phyloP scores from a whole-genome alignment of 2,797 vertebrate species.

The Notoglanidium macrostoma region DNA sequence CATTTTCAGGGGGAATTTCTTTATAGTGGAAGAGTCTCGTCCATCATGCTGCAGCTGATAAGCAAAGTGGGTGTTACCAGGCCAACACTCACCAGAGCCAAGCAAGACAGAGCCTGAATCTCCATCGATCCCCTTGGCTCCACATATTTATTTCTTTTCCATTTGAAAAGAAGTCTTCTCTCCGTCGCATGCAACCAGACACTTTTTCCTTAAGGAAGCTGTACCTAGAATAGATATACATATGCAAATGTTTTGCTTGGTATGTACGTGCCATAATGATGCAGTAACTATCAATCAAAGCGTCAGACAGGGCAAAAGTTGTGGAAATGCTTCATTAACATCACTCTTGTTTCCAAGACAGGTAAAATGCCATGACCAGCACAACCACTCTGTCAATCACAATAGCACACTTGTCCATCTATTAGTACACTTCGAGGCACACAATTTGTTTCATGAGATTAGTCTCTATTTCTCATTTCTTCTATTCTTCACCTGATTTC shows the following conservation, averaged over 20 bases:
- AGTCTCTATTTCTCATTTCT: constrained; percentile 31
- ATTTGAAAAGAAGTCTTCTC: constrained; percentile 45
- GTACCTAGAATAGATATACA: constrained; percentile 49
- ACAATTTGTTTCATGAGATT: constrained; percentile 6
- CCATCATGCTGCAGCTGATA: constrained; percentile 53
- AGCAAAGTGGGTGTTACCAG: constrained; percentile 55
- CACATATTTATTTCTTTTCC: constrained; percentile 53
- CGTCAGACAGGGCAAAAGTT: constrained; percentile 47
- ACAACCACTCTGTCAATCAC: constrained; percentile 36
- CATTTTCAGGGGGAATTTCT: constrained; percentile 54
- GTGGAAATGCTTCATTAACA: constrained; percentile 50
- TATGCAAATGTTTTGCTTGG: constrained; percentile 61
- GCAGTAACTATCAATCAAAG: constrained; percentile 62
- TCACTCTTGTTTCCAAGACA: constrained; percentile 43
- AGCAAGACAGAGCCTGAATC: constrained; percentile 49
- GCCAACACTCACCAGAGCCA: constrained; percentile 43
- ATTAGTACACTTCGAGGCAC: neutral
- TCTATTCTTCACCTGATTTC: constrained; percentile 46
- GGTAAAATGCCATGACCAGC: constrained; percentile 43
- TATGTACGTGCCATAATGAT: constrained; percentile 58
- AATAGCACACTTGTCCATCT: constrained; percentile 27
- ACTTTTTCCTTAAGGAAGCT: constrained; percentile 36
- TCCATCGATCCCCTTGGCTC: constrained; percentile 56
- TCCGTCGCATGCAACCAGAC: constrained; percentile 48
- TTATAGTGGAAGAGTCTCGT: constrained; percentile 50